Conservation (phyloP, 2,888 invertebrate genomes). For the Lithosia quadra region DNA sequence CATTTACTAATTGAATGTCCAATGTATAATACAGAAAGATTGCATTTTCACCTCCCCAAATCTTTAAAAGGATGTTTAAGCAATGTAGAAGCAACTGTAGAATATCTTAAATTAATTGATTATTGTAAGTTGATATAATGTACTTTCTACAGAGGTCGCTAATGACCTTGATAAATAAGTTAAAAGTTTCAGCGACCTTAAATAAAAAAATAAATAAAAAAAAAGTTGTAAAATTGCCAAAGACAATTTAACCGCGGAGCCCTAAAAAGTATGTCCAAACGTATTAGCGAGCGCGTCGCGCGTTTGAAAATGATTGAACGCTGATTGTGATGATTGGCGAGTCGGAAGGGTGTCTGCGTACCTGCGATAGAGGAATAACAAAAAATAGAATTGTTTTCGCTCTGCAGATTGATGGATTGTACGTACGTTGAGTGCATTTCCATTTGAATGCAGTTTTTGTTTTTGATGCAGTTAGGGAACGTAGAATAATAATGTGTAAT, state of each 20-base stretch:
- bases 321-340: constrained; percentile 75
- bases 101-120: no score
- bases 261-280: constrained; percentile 43
- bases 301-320: constrained; percentile 72
- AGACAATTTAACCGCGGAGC: background rate
- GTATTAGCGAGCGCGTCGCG: constrained; percentile 48
- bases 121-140: no score
- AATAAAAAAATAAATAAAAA: no score
- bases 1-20: no score
- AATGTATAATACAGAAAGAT: no score
- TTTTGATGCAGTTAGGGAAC: background rate
- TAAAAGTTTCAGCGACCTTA: no score
- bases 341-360: constrained; percentile 39
- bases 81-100: no score
- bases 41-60: no score
- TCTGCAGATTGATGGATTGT: background rate
- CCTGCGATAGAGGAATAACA: constrained; percentile 53
- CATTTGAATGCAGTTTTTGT: constrained; percentile 1
- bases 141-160: no score
- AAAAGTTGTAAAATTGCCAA: background rate
- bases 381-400: constrained; percentile 1
- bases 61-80: no score
- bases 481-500: background rate
- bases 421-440: background rate
- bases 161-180: no score